Evolutionary conservation across 2,113 vertebrate species (phyloP), one percentile per base, ranked within the genome.

Genomic region (Ariopsis seemanni): DNA sequence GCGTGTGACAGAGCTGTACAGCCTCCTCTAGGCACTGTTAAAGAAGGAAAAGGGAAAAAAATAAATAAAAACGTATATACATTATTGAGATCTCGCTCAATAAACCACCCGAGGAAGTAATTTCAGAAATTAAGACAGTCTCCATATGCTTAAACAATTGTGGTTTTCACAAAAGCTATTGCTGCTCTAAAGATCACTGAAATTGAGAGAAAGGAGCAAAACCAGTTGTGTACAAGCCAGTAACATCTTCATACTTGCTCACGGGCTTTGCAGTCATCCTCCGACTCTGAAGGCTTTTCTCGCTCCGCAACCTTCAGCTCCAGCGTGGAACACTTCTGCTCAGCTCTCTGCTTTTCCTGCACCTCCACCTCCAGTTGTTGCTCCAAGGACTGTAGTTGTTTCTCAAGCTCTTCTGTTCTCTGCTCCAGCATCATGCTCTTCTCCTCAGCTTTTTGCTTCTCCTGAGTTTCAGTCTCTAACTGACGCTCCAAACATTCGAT

Each of bases 1-100:
- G 89, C 0, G 69, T 91, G 93, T 98, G 96, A 94, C 96, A 97
- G 69, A 97, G 91, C 60, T 97, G 95, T 84, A 97, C 89, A 85
- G 95, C 95, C 86, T 97, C 96, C 77, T 91, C 93, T 57, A 97
- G 95, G 50, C 96, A 88, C 93, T 89, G 15, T 57, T 6, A 12
- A 14, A 85, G 10, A 14, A 0, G 20, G 20, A 12, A 9, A 55
- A 7, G 69, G 48, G 4, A 5, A 72, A 34, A 34, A 34, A 34
- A 34, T 0, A 14, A 63, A 72, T 48, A 60, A 60, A 60, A 20
- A 65, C n/a, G 8, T 62, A 22, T 1, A 58, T 58, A 4, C 42
- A 42, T 42, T 42, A 42, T 42, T 3, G 4, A 42, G 2, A 42
- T 42, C 42, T 42, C 2, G 0, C 4, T 42, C 42, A 42, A 34